A percentile compares a stretch with the other conserved stretches of the same genome.
These are phyloP conservation scores for Cheilosia variabilis DNA, from an alignment of 2,888 invertebrate species.

Conservation along the genomic window DNA sequence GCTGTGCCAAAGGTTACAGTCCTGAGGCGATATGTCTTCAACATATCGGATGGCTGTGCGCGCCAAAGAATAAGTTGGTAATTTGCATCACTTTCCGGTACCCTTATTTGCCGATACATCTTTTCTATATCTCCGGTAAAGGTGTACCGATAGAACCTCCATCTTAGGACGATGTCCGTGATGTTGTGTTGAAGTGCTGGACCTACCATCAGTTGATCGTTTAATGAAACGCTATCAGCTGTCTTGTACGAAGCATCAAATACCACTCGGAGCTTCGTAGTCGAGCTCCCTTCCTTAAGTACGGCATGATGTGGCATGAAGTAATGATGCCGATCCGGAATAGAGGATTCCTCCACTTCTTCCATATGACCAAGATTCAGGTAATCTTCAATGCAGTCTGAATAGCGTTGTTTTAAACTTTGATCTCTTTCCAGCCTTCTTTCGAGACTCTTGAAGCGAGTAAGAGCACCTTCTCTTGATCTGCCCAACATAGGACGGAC, in stretches of 20 bases:
- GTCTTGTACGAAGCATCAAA: too few species aligned
- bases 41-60: not conserved
- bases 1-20: too few species aligned
- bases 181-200: slow-evolving; percentile 9
- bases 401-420: not conserved
- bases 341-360: slow-evolving; percentile 1
- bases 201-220: too few species aligned
- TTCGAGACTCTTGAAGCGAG: too few species aligned
- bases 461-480: too few species aligned
- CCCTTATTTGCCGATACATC: slow-evolving; percentile 33
- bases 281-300: not conserved
- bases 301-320: not conserved
- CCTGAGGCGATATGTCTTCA: too few species aligned
- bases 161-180: slow-evolving; percentile 12
- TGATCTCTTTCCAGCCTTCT: not conserved
- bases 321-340: not conserved
- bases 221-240: too few species aligned
- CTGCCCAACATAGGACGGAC: too few species aligned
- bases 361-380: slow-evolving; percentile 17
- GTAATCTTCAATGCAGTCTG: slow-evolving; percentile 9
- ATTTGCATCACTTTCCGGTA: not conserved
- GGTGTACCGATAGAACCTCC: slow-evolving; percentile 14
- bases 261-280: not conserved
- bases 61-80: not conserved
- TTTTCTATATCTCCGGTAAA: slow-evolving; percentile 29